Percentiles rank a stretch among this genome's conserved stretches.
Conservation (phyloP, 2,113 vertebrate species). For the Columba janthina region DNA sequence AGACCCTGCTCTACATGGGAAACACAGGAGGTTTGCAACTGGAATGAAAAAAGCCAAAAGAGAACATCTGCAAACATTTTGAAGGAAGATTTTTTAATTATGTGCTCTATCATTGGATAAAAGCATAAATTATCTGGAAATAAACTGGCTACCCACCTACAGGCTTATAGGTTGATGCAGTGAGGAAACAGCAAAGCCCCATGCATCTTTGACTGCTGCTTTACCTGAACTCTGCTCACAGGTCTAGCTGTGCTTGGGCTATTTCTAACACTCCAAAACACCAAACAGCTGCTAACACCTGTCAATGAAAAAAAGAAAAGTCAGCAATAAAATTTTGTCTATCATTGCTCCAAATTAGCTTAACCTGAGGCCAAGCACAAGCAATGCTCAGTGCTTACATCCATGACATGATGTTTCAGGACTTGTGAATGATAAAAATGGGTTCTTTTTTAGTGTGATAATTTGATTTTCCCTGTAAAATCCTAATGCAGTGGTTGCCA, state of each 20-base stretch:
- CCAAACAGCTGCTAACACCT: constrained; percentile 53
- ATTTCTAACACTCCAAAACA: neutral
- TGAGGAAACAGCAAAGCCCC: neutral
- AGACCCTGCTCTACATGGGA: neutral
- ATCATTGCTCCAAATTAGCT: constrained; percentile 50
- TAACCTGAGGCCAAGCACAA: constrained; percentile 56
- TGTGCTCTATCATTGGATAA: neutral
- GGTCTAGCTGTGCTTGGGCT: neutral
- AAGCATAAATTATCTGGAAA: constrained; percentile 28
- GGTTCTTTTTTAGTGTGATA: constrained; percentile 16
- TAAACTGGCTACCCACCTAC: neutral
- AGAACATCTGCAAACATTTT: constrained; percentile 43
- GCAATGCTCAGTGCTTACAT: neutral
- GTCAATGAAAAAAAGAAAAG: neutral
- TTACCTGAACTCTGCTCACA: neutral
- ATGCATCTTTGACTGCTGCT: neutral
- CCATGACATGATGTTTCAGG: constrained; percentile 44
- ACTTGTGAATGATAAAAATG: constrained; percentile 19
- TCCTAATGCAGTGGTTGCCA: constrained; percentile 15
- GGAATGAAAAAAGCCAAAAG: neutral
- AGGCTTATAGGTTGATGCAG: neutral
- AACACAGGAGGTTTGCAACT: constrained; percentile 4
- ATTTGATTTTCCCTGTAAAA: constrained; percentile 28
- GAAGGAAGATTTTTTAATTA: neutral
- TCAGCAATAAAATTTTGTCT: constrained; percentile 52